Evolutionary conservation across 2,888 invertebrate species (phyloP).

Genomic region (Craniophora ligustri): DNA sequence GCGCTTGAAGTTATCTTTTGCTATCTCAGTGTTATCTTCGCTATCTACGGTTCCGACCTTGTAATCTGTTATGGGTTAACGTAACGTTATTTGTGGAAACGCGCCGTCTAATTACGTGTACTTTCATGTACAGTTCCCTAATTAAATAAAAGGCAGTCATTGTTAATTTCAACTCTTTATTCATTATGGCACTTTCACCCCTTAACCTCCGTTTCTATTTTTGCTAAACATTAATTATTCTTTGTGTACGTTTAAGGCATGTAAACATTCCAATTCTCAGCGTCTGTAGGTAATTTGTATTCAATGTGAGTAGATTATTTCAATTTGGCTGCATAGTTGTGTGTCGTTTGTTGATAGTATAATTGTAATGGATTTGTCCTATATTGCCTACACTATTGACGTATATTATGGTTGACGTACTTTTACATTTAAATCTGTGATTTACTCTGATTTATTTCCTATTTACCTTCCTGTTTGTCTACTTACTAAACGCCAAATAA

Average conservation of each 20-base stretch:
- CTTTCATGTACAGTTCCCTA: constrained; percentile 30
- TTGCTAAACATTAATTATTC: constrained; percentile 57
- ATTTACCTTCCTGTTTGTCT: constrained; percentile 39
- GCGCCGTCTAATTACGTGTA: constrained; percentile 25
- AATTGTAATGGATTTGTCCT: constrained; percentile 71
- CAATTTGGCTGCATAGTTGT: constrained; percentile 60
- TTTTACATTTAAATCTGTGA: constrained; percentile 8
- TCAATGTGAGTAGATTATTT: constrained; percentile 59
- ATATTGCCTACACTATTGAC: constrained; percentile 66
- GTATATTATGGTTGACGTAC: constrained; percentile 52
- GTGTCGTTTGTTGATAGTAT: constrained; percentile 66
- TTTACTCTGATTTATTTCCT: constrained; percentile 15
- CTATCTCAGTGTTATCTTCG: constrained; percentile 69
- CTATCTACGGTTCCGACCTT: constrained; percentile 71
- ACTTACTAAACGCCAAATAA: not conserved
- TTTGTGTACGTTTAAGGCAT: constrained; percentile 55
- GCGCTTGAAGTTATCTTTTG: constrained; percentile 58
- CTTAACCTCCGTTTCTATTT: constrained; percentile 59
- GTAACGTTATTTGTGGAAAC: constrained; percentile 35
- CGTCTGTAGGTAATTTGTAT: constrained; percentile 70
- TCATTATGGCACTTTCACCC: constrained; percentile 61
- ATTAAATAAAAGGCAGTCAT: constrained; percentile 23
- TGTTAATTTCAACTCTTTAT: constrained; percentile 34
- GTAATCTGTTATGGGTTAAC: constrained; percentile 53
- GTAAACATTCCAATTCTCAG: constrained; percentile 64